phyloP scores from a whole-genome alignment of 1,140 invertebrate genomes.

The Potamilus streckersoni region DNA sequence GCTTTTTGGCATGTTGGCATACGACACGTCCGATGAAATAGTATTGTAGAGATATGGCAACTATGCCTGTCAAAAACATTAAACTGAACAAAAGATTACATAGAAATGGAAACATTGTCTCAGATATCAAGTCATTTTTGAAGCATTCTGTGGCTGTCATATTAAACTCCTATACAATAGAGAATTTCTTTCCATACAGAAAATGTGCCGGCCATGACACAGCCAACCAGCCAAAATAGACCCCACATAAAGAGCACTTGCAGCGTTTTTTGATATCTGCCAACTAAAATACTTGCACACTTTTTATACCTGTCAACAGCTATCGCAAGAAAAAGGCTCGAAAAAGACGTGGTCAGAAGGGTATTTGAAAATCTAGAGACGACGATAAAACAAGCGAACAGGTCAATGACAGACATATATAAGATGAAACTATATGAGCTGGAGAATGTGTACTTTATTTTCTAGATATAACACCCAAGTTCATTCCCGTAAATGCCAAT shows the following conservation, averaged over 20 bases:
- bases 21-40: conserved; percentile 19
- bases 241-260: conserved; percentile 4
- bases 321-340: conserved; percentile 18
- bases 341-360: conserved; percentile 4
- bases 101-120: conserved; percentile 7
- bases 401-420: conserved; percentile 11
- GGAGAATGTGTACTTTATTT: conserved; percentile 18
- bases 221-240: background rate
- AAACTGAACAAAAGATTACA: conserved; percentile 4
- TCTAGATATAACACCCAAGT: conserved; percentile 30
- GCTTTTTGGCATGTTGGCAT: conserved; percentile 3
- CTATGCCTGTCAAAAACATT: conserved; percentile 9
- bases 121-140: conserved; percentile 10
- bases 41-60: conserved; percentile 14
- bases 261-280: conserved; percentile 7
- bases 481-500: conserved; percentile 22
- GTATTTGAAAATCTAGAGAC: conserved; percentile 20
- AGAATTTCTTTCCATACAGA: conserved; percentile 18
- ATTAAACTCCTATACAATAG: conserved; percentile 14
- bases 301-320: conserved; percentile 22
- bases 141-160: conserved; percentile 22
- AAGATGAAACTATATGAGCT: conserved; percentile 24
- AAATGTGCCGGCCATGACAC: conserved; percentile 12
- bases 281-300: conserved; percentile 22
- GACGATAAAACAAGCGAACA: conserved; percentile 19